These are phyloP conservation scores for Plagodis pulveraria DNA, from an alignment of 2,888 invertebrate genomes.

Conservation along the genomic window DNA sequence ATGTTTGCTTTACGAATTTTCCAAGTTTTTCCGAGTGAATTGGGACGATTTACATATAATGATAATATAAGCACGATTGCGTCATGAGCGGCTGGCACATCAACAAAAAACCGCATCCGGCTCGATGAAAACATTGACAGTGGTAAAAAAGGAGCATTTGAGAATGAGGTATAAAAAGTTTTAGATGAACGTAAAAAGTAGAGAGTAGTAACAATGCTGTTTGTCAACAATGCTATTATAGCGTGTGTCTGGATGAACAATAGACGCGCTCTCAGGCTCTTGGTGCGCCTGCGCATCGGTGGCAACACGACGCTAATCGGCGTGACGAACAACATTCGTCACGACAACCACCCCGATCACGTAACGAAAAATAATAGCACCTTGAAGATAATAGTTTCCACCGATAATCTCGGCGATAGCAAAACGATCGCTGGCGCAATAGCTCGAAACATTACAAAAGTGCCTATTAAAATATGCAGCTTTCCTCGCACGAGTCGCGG, in stretches of 20 bases:
- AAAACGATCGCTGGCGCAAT: slow-evolving; percentile 54
- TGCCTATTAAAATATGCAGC: slow-evolving; percentile 74
- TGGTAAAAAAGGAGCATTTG: slow-evolving; percentile 54
- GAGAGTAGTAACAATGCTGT: slow-evolving; percentile 47
- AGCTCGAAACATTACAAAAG: slow-evolving; percentile 69
- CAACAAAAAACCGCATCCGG: slow-evolving; percentile 73
- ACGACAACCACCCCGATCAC: slow-evolving; percentile 48
- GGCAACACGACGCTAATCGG: slow-evolving; percentile 46
- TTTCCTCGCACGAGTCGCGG: slow-evolving; percentile 70
- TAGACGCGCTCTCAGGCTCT: slow-evolving; percentile 58
- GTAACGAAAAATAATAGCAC: slow-evolving; percentile 44
- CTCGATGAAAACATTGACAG: slow-evolving; percentile 60
- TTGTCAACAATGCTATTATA: slow-evolving; percentile 56
- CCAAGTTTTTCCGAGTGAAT: slow-evolving; percentile 43
- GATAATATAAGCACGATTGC: slow-evolving; percentile 66
- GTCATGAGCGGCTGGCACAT: slow-evolving; percentile 60
- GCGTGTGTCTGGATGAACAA: slow-evolving; percentile 63
- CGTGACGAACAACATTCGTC: slow-evolving; percentile 50
- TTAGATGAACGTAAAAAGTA: slow-evolving; percentile 31
- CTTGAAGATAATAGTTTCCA: slow-evolving; percentile 56
- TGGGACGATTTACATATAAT: slow-evolving; percentile 54
- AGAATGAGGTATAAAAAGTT: slow-evolving; percentile 17
- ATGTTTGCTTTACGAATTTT: slow-evolving; percentile 9
- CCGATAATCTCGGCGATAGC: slow-evolving; percentile 58
- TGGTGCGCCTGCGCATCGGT: slow-evolving; percentile 56